These are phyloP conservation scores for Montipora capitata DNA, from an alignment of 92 coral and sea anemone species.

Conservation along the genomic window DNA sequence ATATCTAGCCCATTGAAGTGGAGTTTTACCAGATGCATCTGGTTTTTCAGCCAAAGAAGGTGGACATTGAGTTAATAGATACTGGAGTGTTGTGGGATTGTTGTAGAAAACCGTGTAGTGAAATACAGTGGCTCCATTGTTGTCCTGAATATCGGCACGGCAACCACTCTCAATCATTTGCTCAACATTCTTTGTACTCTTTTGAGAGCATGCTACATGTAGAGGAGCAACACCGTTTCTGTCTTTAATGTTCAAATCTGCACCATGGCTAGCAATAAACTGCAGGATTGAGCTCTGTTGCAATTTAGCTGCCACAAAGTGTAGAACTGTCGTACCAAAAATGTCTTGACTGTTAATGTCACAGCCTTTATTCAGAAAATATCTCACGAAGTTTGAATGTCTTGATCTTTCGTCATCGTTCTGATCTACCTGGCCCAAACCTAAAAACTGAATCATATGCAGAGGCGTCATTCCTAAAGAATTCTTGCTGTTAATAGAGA, in stretches of 20 bases:
- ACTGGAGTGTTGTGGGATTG: not conserved
- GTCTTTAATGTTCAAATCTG: conserved; percentile 28
- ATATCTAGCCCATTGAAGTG: conserved; percentile 40
- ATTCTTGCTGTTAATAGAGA: conserved; percentile 39
- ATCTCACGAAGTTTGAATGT: conserved; percentile 19
- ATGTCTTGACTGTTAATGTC: conserved; percentile 36
- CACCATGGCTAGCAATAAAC: conserved; percentile 28
- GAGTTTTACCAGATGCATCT: conserved; percentile 30
- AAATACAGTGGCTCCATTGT: conserved; percentile 42
- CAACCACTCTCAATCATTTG: conserved; percentile 12
- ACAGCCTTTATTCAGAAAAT: conserved; percentile 23
- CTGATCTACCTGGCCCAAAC: not conserved
- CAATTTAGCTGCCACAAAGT: conserved; percentile 13
- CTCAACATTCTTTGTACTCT: conserved; percentile 18
- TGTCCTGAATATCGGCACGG: conserved; percentile 18
- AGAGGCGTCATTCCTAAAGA: conserved; percentile 42
- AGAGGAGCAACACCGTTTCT: conserved; percentile 43
- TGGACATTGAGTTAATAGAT: conserved; percentile 21
- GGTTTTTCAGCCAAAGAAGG: conserved; percentile 20
- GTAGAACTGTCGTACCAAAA: conserved; percentile 28
- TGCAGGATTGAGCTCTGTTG: conserved; percentile 39
- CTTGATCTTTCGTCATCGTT: conserved; percentile 17
- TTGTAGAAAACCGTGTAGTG: conserved; percentile 45
- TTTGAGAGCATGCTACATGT: conserved; percentile 31
- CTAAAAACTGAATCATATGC: conserved; percentile 26